A percentile compares a stretch with the other conserved stretches of the same genome.
Evolutionary conservation across 2,797 vertebrate genomes (phyloP).

Genomic region (Pyrocephalus nanus): DNA sequence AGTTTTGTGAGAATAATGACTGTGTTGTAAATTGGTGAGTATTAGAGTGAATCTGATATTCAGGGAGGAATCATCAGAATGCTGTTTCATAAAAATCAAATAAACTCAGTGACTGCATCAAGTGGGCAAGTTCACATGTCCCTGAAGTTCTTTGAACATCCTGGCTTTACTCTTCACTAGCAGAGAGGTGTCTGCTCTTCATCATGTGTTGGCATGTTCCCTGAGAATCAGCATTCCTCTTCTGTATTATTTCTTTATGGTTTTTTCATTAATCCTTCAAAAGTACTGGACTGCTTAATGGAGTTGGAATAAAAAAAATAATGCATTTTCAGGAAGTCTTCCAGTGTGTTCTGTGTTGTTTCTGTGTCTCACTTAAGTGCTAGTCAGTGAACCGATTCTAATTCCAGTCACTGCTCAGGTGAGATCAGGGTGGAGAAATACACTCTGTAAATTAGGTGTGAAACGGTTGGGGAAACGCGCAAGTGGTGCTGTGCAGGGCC

Average conservation of each 20-base stretch:
- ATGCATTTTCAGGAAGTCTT: constrained; percentile 7
- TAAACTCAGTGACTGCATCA: neutral
- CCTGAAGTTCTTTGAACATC: neutral
- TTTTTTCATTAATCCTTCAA: neutral
- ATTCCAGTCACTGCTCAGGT: constrained; percentile 2
- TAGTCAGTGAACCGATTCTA: constrained; percentile 21
- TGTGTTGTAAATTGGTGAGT: neutral
- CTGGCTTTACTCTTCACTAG: neutral
- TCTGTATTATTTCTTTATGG: neutral
- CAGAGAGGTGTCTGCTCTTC: neutral
- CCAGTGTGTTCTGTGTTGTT: neutral
- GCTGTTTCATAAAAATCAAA: neutral
- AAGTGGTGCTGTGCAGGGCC: constrained; percentile 8
- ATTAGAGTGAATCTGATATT: neutral
- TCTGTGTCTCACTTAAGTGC: neutral
- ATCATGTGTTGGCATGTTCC: neutral
- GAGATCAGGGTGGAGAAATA: neutral
- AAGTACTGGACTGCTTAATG: neutral
- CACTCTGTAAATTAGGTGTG: constrained; percentile 36
- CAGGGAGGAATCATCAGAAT: neutral
- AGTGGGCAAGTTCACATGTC: neutral
- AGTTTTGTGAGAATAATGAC: neutral
- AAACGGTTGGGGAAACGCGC: neutral
- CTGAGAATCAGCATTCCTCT: neutral
- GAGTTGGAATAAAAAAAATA: neutral